Evolutionary conservation across 2,797 vertebrate genomes (phyloP).

Genomic region (Gobio occitaniae): DNA sequence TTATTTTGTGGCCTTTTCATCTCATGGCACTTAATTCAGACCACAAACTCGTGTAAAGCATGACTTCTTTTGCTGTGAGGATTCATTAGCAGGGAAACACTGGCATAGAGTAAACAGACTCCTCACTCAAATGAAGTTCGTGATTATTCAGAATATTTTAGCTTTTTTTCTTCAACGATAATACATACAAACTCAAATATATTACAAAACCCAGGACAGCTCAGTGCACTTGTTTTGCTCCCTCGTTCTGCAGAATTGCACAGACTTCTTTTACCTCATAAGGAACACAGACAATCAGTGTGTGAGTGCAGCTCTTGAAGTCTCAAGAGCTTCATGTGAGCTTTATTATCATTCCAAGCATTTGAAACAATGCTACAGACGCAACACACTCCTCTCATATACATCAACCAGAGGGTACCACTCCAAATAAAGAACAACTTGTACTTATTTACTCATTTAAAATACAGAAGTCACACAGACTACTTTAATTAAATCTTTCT

Average conservation of each 20-base stretch:
- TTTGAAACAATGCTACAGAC: background rate
- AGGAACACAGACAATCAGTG: slow-evolving; percentile 16
- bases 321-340: slow-evolving; percentile 31
- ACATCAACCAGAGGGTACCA: background rate
- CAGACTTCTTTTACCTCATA: slow-evolving; percentile 2
- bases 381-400: background rate
- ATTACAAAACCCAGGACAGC: background rate
- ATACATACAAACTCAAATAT: background rate
- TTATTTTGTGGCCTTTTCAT: background rate
- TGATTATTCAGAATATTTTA: background rate
- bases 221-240: background rate
- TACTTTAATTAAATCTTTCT: background rate
- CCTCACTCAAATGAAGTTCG: background rate
- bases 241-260: background rate
- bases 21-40: background rate
- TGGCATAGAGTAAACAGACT: background rate
- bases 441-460: background rate
- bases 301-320: slow-evolving; percentile 12
- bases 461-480: background rate
- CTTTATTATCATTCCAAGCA: slow-evolving; percentile 14
- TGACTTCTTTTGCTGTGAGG: too few species aligned
- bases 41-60: background rate
- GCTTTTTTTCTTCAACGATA: too few species aligned
- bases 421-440: background rate
- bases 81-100: too few species aligned